These are phyloP conservation scores for Uloborus plumipes DNA, from an alignment of 2,888 invertebrate genomes.

Conservation along the genomic window DNA sequence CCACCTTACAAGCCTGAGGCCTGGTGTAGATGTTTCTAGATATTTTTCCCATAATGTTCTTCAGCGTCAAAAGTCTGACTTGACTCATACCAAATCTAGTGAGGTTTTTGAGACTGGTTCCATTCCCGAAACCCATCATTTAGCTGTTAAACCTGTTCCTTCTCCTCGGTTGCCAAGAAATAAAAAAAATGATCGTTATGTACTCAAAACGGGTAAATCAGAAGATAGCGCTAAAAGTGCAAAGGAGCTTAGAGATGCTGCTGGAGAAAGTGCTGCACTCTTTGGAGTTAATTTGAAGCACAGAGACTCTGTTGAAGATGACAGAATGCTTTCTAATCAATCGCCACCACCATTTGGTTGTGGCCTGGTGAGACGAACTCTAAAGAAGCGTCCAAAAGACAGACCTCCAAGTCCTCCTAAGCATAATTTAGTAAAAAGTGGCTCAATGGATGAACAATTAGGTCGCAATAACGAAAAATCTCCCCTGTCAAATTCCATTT, in stretches of 20 bases:
- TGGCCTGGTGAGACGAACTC: conserved; percentile 58
- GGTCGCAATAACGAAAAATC: conserved; percentile 58
- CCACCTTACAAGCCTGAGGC: conserved; percentile 18
- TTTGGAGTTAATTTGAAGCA: conserved; percentile 70
- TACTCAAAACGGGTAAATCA: conserved; percentile 46
- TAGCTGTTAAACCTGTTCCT: conserved; percentile 66
- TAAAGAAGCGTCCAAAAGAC: conserved; percentile 67
- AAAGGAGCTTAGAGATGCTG: conserved; percentile 46
- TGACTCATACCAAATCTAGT: conserved; percentile 68
- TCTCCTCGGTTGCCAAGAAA: conserved; percentile 67
- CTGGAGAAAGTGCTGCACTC: conserved; percentile 48
- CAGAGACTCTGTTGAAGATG: conserved; percentile 74
- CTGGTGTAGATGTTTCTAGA: conserved; percentile 50
- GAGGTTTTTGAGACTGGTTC: conserved; percentile 65
- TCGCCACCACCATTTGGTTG: conserved; percentile 64
- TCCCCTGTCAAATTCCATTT: conserved; percentile 57
- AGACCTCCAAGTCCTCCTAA: conserved; percentile 67
- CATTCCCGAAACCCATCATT: conserved; percentile 62
- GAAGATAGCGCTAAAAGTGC: conserved; percentile 31
- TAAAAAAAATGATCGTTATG: conserved; percentile 39
- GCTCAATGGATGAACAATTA: conserved; percentile 64
- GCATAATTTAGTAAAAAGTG: conserved; percentile 63
- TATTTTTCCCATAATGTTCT: conserved; percentile 63
- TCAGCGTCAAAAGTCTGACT: conserved; percentile 69
- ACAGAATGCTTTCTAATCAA: conserved; percentile 42